Base-by-base conservation (phyloP, 2,113 vertebrate genomes). In the Jaculus jaculus region DNA sequence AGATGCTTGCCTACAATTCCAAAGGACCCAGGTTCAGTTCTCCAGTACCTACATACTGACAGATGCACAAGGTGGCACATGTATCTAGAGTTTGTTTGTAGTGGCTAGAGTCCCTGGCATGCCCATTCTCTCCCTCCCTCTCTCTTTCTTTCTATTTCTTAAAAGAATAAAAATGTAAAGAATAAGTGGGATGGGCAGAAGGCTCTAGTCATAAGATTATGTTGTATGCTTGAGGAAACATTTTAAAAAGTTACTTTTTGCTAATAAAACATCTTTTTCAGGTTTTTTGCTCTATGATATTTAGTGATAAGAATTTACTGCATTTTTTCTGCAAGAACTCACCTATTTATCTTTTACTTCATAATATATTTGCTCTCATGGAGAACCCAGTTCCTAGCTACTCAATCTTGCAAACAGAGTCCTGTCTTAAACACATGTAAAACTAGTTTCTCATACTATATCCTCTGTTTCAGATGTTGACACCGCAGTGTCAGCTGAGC, bases 161-260 rank as follows among this genome's bases (percentile, higher is more conserved):
- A n/a, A n/a, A n/a, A 23, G 60, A 60, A 68, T 17, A 72, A 73
- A 72, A 91, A 47, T n/a, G n/a, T n/a, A n/a, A n/a, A 81, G 2
- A 78, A 13, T 58, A 91, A 87, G 73, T 89, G 65, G 51, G 12
- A 34, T 89, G 12, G 47, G 37, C n/a, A 68, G 42, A 93, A 91
- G 77, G 92, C 42, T 69, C 4, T 58, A 80, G 54, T 65, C 84
- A 37, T 82, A 85, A 82, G 75, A 80, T n/a, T 72, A 21, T 12
- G 30, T 42, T 42, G 51, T 73, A 92, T 2, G 10, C 90, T 72
- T 90, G 74, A 69, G 71, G 65, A 83, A 71, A 60, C 28, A 74
- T 92, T 87, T 78, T 72, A 65, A 85, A 89, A 58, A 10, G 63
- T n/a, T 13, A 28, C 68, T 80, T 89, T 42, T 78, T 51, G 92